A percentile compares a stretch with the other conserved stretches of the same genome.
These are phyloP conservation scores for Channa maculata DNA, from an alignment of 2,113 vertebrate species.

Conservation along the genomic window DNA sequence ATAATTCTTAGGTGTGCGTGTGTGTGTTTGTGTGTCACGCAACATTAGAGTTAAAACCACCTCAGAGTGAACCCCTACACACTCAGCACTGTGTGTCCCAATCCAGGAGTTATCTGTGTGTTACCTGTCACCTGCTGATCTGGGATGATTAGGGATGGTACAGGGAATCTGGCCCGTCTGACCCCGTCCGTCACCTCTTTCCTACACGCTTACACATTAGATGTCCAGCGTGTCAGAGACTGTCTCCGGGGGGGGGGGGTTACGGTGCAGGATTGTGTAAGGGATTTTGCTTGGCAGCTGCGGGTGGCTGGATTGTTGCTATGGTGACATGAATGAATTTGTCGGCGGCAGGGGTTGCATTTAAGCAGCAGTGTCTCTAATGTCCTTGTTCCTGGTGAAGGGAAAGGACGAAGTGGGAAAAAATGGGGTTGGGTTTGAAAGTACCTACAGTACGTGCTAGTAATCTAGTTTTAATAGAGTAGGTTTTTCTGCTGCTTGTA, in stretches of 20 bases:
- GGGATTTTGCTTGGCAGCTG: constrained; percentile 47
- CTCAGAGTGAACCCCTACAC: constrained; percentile 9
- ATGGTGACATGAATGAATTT: constrained; percentile 63
- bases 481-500: too few relatives aligned
- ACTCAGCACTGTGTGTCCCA: constrained; percentile 45
- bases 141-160: constrained; percentile 74
- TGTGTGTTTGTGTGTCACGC: background rate
- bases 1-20: background rate
- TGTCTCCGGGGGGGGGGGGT: constrained; percentile 49
- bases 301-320: constrained; percentile 51
- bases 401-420: constrained; percentile 9
- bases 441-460: too few relatives aligned
- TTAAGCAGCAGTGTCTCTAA: constrained; percentile 35
- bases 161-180: constrained; percentile 58
- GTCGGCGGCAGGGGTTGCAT: constrained; percentile 29
- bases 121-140: constrained; percentile 74
- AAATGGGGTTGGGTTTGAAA: too few relatives aligned
- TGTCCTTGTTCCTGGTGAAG: constrained; percentile 25
- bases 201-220: background rate
- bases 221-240: constrained; percentile 41
- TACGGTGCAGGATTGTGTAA: constrained; percentile 64
- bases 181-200: constrained; percentile 42
- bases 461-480: too few relatives aligned
- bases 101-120: constrained; percentile 60
- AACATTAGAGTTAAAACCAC: constrained; percentile 36